Base-by-base conservation (phyloP, 2,797 vertebrate species). In the Coregonus ussuriensis region DNA sequence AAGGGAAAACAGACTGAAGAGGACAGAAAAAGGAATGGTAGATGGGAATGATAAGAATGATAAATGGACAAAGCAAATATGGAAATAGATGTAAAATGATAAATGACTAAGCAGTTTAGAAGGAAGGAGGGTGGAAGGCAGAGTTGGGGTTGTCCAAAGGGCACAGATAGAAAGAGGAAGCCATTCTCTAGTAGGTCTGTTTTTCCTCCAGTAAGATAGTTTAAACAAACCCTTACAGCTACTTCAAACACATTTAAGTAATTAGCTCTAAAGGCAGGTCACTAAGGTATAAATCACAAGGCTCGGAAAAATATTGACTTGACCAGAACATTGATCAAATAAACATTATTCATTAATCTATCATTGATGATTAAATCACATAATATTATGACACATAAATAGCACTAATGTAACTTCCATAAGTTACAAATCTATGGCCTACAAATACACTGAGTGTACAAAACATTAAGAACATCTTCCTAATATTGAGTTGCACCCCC, bases 231-330 rank as follows among this genome's bases (percentile, higher is more conserved):
- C 84, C 82, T 80, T 68, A 82, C 75, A 77, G 54, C 74, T 67
- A 77, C 76, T 88, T 82, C 87, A 91, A 92, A 93, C 88, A 91
- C 84, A 35, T 78, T 33, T 78, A 80, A 83, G 80, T 87, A 83
- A 84, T 59, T 81, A 85, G 88, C 76, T 72, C 72, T 25, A 25
- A 56, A 63, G 77, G 68, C 74, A 52, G 74, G 69, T 78, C 81
- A 75, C 86, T 52, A 77, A 85, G 72, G 72, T 77, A 59, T 82
- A 85, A 83, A 86, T 76, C 78, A 25, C 47, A 81, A 3, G 21
- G 3, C 9, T 11, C 18, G 6, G 15, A 65, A 25, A 66, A 33
- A 16, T 1, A 4, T 29, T 67, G 65, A 33, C 29, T 15, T 35
- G 25, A 4, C 11, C 31, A 0, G 31, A 67, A 67, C 14, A 35